These are phyloP conservation scores for Mimas tiliae DNA, from an alignment of 2,888 invertebrate genomes.

Conservation along the genomic window DNA sequence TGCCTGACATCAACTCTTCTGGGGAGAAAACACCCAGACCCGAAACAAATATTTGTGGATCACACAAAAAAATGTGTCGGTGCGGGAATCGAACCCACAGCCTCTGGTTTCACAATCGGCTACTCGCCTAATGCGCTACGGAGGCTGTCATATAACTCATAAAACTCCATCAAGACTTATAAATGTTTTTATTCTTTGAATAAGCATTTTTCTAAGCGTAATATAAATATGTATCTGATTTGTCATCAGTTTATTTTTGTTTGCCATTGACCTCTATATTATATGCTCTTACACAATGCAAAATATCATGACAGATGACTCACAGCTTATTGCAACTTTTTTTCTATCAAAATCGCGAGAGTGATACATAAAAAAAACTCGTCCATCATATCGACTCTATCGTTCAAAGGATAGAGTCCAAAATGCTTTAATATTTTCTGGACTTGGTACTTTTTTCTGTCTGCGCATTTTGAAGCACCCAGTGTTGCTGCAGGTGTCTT, in stretches of 20 bases:
- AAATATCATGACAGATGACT: slow-evolving; percentile 41
- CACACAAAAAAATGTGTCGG: too few species aligned
- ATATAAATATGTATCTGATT: neutral
- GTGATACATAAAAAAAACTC: slow-evolving; percentile 2
- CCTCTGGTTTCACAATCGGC: too few species aligned
- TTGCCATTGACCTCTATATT: slow-evolving; percentile 20
- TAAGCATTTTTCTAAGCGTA: neutral
- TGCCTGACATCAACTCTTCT: too few species aligned
- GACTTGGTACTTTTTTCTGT: slow-evolving; percentile 52
- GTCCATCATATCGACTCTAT: slow-evolving; percentile 27
- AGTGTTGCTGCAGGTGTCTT: slow-evolving; percentile 78
- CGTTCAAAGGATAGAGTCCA: rapidly evolving
- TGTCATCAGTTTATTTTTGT: slow-evolving; percentile 3
- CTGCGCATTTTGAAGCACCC: slow-evolving; percentile 71
- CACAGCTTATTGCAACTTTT: slow-evolving; percentile 27
- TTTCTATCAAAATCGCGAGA: slow-evolving; percentile 3
- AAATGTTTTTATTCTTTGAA: neutral
- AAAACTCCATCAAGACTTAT: too few species aligned
- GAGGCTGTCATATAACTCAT: too few species aligned
- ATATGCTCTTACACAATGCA: slow-evolving; percentile 1
- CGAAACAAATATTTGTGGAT: too few species aligned
- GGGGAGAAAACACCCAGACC: too few species aligned
- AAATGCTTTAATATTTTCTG: slow-evolving; percentile 18
- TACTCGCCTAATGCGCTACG: too few species aligned
- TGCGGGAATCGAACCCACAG: too few species aligned